Evolutionary conservation across 2,113 vertebrate species (phyloP).

Genomic region (Lepidothrix coronata): DNA sequence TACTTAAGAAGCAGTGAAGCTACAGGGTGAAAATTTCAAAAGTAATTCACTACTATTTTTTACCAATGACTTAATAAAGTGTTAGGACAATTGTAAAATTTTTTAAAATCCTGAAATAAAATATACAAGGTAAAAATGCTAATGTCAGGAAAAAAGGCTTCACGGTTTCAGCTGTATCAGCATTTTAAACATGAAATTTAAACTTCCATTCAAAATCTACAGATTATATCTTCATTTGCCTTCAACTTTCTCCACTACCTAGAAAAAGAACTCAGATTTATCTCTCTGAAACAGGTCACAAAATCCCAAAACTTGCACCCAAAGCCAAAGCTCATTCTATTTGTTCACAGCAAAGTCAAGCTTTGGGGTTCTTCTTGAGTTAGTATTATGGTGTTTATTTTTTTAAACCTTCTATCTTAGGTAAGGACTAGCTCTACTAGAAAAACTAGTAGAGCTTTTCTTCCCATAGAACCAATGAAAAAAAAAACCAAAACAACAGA

Average conservation of each 20-base stretch:
- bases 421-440: background rate
- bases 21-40: background rate
- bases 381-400: background rate
- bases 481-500: background rate
- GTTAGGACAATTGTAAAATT: background rate
- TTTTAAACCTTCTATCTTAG: background rate
- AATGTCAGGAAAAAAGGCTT: background rate
- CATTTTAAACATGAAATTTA: background rate
- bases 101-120: background rate
- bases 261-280: background rate
- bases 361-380: background rate
- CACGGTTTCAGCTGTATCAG: background rate
- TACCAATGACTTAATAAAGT: background rate
- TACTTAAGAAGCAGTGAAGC: background rate
- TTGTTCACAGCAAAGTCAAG: background rate
- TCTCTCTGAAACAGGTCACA: background rate
- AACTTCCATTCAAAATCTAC: background rate
- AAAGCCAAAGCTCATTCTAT: background rate
- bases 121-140: background rate
- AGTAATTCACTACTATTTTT: background rate
- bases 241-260: background rate
- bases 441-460: background rate
- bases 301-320: background rate
- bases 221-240: background rate
- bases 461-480: background rate